Evolutionary conservation across 2,113 vertebrate genomes (phyloP).

Genomic region (Chiloscyllium plagiosum): DNA sequence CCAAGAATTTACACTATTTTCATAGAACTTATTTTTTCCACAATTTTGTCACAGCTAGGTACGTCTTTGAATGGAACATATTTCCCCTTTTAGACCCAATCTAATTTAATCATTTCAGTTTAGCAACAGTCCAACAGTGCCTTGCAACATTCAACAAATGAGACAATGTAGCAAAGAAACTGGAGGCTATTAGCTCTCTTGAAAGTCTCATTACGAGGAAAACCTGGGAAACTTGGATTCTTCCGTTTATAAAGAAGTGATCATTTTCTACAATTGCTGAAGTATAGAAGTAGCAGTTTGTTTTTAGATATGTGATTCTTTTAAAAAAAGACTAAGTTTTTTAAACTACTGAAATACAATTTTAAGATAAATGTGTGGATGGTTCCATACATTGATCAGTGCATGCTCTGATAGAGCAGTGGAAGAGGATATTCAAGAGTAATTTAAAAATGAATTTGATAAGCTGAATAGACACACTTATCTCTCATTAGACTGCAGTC

Average conservation of each 20-base stretch:
- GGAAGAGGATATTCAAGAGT: not conserved
- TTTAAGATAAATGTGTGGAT: not conserved
- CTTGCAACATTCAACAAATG: not conserved
- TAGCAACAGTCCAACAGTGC: not conserved
- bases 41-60: not conserved
- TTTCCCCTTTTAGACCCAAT: not conserved
- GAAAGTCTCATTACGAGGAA: not conserved
- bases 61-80: not conserved
- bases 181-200: not conserved
- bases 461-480: not conserved
- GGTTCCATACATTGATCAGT: not conserved
- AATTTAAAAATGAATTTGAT: not conserved
- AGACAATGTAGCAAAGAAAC: not conserved
- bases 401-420: not conserved
- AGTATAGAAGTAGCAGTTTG: not conserved
- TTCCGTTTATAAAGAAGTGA: not conserved
- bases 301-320: not conserved
- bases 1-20: not conserved
- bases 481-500: not conserved
- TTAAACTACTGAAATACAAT: not conserved
- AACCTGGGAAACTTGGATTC: not conserved
- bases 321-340: too few relatives aligned
- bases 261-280: not conserved
- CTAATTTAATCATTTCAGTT: not conserved
- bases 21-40: not conserved